phyloP scores from a whole-genome alignment of 1,140 invertebrate genomes.

The Drosophila persimilis region DNA sequence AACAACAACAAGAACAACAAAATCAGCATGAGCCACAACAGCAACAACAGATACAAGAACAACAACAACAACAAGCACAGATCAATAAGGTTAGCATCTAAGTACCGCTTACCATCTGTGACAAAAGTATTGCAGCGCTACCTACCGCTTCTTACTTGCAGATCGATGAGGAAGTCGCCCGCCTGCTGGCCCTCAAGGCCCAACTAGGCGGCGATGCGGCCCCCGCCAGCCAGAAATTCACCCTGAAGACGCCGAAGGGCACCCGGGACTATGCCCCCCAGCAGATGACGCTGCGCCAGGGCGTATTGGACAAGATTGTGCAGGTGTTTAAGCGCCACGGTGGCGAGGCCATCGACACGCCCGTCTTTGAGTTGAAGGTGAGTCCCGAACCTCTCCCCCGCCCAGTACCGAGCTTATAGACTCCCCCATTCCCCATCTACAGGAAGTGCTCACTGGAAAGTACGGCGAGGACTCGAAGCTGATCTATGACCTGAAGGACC shows the following conservation, averaged over 20 bases:
- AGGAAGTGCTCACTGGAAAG: conserved; percentile 99
- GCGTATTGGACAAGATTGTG: conserved; percentile 95
- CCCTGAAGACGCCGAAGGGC: conserved; percentile 96
- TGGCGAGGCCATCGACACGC: conserved; percentile 99
- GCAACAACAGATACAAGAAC: conserved; percentile 45
- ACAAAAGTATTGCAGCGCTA: conserved; percentile 12
- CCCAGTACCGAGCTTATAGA: neutral
- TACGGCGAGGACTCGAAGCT: conserved; percentile 99
- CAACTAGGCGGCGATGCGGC: conserved; percentile 86
- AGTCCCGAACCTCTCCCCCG: conserved; percentile 4
- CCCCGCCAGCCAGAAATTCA: conserved; percentile 87
- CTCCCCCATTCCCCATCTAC: conserved; percentile 58
- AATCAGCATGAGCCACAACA: conserved; percentile 53
- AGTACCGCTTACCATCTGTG: conserved; percentile 29
- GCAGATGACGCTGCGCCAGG: conserved; percentile 96
- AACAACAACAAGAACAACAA: conserved; percentile 57
- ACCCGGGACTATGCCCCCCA: conserved; percentile 97
- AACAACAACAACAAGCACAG: conserved; percentile 72
- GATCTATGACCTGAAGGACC: conserved; percentile 99
- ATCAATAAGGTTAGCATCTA: conserved; percentile 82
- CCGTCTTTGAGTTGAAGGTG: conserved; percentile 99
- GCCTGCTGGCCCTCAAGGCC: conserved; percentile 91
- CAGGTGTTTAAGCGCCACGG: conserved; percentile 97
- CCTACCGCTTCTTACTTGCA: conserved; percentile 74
- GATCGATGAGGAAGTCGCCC: conserved; percentile 92